Base-by-base conservation (phyloP, 2,797 vertebrate genomes). In the Gymnocypris eckloni region DNA sequence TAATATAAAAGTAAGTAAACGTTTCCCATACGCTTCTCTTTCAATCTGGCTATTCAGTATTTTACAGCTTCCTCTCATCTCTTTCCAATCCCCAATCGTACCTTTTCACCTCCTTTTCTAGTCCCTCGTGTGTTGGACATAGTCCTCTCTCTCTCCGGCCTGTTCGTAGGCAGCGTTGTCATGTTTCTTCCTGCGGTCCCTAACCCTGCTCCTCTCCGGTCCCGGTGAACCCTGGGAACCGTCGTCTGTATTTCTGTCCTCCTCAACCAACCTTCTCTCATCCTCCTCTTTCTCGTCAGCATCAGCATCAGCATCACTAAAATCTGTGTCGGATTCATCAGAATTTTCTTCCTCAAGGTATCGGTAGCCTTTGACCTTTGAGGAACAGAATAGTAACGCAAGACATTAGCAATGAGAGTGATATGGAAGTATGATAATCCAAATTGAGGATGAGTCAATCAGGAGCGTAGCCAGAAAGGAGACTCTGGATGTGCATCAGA, bases 271-370 rank as follows among this genome's bases (percentile, higher is more conserved):
- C n/a, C 7, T 45, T 15, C 18, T 84, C 15, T 85, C 88, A 4
- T 89, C 18, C n/a, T 91, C 86, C 0, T 70, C 90, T 37, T 86
- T 80, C 81, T 90, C 92, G 52, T 92, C 89, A 45, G 6, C 90
- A 25, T 7, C 15, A 67, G 18, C 90, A 11, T 90, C 91, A 0
- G 85, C 87, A 1, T 89, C 94, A 0, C 95, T 95, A 0, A 45
- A 90, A 4, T 98, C 98, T 0, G 93, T 94, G 48, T 95, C 97
- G 0, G 96, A 97, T 92, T 97, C 97, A 1, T 99, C 98, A 0
- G 98, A 99, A 92, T 97, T 95, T 41, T 98, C 96, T 33, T 98
- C 97, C 88, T 98, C 97, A 88, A 99, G 89, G 93, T 99, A 99
- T 84, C 98, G 96, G 91, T 99, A 99, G 37, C 98, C 98, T 94